These are phyloP conservation scores for Papilio protenor DNA, from an alignment of 2,888 invertebrate species.

Conservation along the genomic window DNA sequence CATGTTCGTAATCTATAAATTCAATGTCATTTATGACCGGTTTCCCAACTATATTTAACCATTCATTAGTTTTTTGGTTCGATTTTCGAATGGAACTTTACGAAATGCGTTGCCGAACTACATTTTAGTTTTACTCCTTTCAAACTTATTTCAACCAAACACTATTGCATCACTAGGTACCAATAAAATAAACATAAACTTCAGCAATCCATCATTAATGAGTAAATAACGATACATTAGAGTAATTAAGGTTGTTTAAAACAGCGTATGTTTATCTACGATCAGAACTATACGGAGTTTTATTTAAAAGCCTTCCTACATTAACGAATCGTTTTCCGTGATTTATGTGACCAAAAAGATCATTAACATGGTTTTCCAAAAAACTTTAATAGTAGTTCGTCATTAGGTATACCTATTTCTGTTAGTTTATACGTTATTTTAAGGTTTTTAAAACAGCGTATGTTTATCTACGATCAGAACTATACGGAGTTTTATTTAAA, in stretches of 20 bases:
- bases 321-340: constrained; percentile 9
- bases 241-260: constrained; percentile 16
- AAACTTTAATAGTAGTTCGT: constrained; percentile 1
- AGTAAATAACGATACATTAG: background rate
- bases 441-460: background rate
- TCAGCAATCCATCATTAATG: background rate
- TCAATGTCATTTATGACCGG: background rate
- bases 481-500: constrained; percentile 8
- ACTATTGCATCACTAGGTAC: no score
- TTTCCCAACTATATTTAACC: no score
- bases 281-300: constrained; percentile 1
- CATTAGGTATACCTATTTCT: background rate
- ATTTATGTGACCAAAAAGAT: constrained; percentile 14
- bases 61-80: no score
- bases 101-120: no score
- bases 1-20: background rate
- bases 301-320: constrained; percentile 16
- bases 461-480: constrained; percentile 15
- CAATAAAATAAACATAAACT: no score
- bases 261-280: constrained; percentile 4
- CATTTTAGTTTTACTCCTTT: no score
- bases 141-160: no score
- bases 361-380: constrained; percentile 19
- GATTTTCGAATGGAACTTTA: no score
- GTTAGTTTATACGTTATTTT: background rate